Evolutionary conservation across 2,113 vertebrate genomes (phyloP).

Genomic region (Candoia aspera): DNA sequence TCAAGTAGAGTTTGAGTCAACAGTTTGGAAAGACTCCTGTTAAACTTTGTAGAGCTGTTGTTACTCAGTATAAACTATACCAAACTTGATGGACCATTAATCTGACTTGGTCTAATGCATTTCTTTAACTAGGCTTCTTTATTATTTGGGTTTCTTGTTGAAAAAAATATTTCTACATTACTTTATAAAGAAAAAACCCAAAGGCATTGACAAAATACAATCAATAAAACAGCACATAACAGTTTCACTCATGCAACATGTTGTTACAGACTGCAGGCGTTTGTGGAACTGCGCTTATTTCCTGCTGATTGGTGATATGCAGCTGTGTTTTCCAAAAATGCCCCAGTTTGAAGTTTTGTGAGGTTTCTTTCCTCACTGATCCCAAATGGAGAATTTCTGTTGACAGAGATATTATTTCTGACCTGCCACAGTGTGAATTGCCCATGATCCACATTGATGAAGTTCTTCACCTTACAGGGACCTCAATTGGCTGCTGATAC

Average conservation of each 20-base stretch:
- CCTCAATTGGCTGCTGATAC: neutral
- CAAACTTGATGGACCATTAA: neutral
- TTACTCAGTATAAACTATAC: neutral
- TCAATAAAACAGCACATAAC: neutral
- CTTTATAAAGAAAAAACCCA: neutral
- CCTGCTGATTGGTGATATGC: neutral
- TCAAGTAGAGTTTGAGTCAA: neutral
- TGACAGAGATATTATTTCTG: neutral
- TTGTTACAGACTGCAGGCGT: neutral
- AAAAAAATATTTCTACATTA: neutral
- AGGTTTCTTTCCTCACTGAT: neutral
- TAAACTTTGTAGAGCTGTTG: neutral
- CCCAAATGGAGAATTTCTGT: neutral
- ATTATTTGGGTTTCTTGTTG: neutral
- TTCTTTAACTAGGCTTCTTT: neutral
- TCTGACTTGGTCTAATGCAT: neutral
- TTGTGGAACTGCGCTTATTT: neutral
- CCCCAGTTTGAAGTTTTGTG: neutral
- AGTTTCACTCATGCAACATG: neutral
- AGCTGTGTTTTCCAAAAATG: neutral
- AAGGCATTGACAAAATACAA: neutral
- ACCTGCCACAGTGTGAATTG: neutral
- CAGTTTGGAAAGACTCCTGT: neutral
- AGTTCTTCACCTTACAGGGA: neutral
- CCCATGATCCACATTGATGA: neutral